Evolutionary conservation across 2,888 invertebrate genomes (phyloP), one percentile per base, ranked within the genome.

Genomic region (Dorcus parallelipipedus): DNA sequence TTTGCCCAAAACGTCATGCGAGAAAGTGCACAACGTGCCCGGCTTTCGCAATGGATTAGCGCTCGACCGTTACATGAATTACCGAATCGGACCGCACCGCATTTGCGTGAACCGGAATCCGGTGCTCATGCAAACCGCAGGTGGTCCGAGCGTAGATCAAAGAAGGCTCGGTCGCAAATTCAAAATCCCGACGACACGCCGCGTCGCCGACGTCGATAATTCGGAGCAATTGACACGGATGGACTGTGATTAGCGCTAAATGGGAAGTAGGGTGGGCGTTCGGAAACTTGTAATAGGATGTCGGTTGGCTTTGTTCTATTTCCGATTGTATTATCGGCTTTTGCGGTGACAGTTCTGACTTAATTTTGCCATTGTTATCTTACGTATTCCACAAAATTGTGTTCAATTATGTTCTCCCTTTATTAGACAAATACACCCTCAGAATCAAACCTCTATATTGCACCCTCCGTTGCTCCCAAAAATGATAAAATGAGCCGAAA

Each of bases 141-240:
- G 59, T 61, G 61, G 50, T 49, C 45, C 43, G 47, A 58, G 54
- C 51, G 53, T 50, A 56, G 56, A 61, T 61, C 61, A 61, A 61
- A 61, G 61, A 45, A 51, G 41, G 56, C 43, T 50, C 52, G 59
- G 53, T 58, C 59, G 53, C 56, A 59, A 61, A 61, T 61, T 56
- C 56, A 42, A 52, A 38, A 48, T 43, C 54, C 53, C 33, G 49
- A 49, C 58, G 54, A 58, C 60, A 54, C 58, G 51, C 59, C 26
- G 7, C 26, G 26, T 49, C 33, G 47, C 39, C 58, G 54, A 58
- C 60, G 51, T 55, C 49, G 54, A 59, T 61, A 52, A 56, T 61
- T 59, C 42, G 49, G 42, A 48, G 41, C 42, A 59, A 61, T 56
- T 61, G 61, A 51, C 61, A 50, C 61, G 61, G 59, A 61, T 59